phyloP scores from a whole-genome alignment of 2,797 vertebrate species.

The Rhynchonycteris naso region DNA sequence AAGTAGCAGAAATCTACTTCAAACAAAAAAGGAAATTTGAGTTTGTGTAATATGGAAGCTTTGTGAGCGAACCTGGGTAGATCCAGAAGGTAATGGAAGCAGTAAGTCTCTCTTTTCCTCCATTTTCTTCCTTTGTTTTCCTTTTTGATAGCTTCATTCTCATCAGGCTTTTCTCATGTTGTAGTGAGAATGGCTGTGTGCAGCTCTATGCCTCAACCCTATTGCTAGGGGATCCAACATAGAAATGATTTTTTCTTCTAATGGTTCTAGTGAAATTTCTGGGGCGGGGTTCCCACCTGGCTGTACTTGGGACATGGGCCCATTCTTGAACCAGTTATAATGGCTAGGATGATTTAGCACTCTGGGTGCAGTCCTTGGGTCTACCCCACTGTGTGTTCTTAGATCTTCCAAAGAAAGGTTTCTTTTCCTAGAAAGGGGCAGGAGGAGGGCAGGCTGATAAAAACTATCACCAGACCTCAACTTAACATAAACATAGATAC shows the following conservation, averaged over 20 bases:
- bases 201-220: neutral
- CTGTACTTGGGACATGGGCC: neutral
- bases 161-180: neutral
- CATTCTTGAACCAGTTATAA: neutral
- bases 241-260: neutral
- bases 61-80: neutral
- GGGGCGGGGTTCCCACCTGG: neutral
- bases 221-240: neutral
- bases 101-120: neutral
- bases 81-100: neutral
- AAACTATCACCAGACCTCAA: neutral
- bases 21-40: neutral
- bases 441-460: neutral
- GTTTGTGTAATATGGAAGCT: neutral
- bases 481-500: neutral
- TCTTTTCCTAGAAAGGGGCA: neutral
- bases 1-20: neutral
- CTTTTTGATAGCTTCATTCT: neutral
- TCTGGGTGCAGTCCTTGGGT: neutral
- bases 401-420: neutral
- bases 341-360: neutral
- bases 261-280: neutral
- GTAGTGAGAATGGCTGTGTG: neutral
- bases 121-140: neutral
- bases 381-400: neutral